Conservation (phyloP, 2,113 vertebrate genomes). For the Cynoglossus semilaevis region DNA sequence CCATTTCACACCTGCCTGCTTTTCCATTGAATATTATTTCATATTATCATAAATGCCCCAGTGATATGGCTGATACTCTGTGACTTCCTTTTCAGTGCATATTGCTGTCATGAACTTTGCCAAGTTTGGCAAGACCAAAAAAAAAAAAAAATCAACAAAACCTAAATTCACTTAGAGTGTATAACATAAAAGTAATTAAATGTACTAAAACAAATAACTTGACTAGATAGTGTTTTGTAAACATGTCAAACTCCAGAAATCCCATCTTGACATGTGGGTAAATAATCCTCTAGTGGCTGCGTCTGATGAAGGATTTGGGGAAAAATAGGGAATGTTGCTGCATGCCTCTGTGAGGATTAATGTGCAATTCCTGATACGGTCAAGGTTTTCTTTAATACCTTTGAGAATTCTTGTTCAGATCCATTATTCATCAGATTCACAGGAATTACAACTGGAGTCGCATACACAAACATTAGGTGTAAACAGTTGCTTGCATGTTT, state of each 20-base stretch:
- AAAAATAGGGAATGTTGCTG: slow-evolving; percentile 22
- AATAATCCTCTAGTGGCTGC: slow-evolving; percentile 30
- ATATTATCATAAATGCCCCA: slow-evolving; percentile 60
- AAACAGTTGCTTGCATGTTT: slow-evolving; percentile 44
- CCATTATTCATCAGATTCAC: slow-evolving; percentile 52
- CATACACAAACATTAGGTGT: slow-evolving; percentile 12
- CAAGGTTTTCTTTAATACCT: slow-evolving; percentile 40
- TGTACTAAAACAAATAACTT: too few species aligned
- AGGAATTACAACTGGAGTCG: slow-evolving; percentile 17
- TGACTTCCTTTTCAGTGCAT: slow-evolving; percentile 24
- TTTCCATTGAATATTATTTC: slow-evolving; percentile 71
- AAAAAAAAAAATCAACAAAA: too few species aligned
- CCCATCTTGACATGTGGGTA: not conserved
- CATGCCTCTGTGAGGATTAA: slow-evolving; percentile 36
- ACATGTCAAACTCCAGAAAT: not conserved
- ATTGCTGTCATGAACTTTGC: slow-evolving; percentile 32
- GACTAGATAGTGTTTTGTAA: not conserved
- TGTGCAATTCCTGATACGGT: slow-evolving; percentile 39
- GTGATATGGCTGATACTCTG: slow-evolving; percentile 48
- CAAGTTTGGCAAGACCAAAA: too few species aligned
- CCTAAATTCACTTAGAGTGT: too few species aligned
- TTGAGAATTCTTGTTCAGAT: slow-evolving; percentile 36
- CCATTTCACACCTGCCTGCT: slow-evolving; percentile 73
- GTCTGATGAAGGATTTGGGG: slow-evolving; percentile 19
- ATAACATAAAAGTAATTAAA: too few species aligned